Percentiles rank a stretch among this genome's conserved stretches.
Evolutionary conservation across 2,113 vertebrate genomes (phyloP).

Genomic region (Aepyceros melampus): DNA sequence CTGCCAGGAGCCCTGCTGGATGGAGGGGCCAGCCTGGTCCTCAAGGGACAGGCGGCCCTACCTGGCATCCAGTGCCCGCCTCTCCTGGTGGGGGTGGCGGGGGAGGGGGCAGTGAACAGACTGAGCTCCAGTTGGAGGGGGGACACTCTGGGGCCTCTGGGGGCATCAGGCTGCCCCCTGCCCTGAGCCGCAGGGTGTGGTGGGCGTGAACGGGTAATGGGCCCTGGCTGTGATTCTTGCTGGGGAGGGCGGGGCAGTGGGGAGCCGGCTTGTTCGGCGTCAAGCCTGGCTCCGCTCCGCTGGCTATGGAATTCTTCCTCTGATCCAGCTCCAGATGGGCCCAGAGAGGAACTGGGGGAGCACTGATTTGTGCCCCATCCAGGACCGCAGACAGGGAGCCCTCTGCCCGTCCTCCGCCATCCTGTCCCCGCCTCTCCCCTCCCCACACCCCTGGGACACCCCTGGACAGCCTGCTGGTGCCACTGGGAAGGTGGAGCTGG

Average conservation of each 20-base stretch:
- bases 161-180: background rate
- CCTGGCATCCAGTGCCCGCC: background rate
- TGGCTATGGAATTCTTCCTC: slow-evolving; percentile 57
- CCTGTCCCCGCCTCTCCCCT: background rate
- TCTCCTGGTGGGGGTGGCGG: background rate
- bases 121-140: background rate
- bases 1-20: background rate
- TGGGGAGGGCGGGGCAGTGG: slow-evolving; percentile 46
- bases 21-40: background rate
- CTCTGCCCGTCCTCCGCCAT: fast-evolving
- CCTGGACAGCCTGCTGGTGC: background rate
- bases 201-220: background rate
- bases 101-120: background rate
- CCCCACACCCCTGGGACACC: background rate
- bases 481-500: background rate
- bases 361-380: slow-evolving; percentile 63
- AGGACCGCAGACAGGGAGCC: slow-evolving; percentile 15
- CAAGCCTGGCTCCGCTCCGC: slow-evolving; percentile 40
- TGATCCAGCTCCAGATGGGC: slow-evolving; percentile 63
- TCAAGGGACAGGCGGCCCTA: background rate
- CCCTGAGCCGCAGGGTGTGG: background rate
- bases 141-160: background rate
- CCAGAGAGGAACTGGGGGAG: slow-evolving; percentile 50
- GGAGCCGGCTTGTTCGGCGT: background rate
- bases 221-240: slow-evolving; percentile 31